Conservation (phyloP, 1,140 invertebrate genomes). For the Lepidurus couesii region DNA sequence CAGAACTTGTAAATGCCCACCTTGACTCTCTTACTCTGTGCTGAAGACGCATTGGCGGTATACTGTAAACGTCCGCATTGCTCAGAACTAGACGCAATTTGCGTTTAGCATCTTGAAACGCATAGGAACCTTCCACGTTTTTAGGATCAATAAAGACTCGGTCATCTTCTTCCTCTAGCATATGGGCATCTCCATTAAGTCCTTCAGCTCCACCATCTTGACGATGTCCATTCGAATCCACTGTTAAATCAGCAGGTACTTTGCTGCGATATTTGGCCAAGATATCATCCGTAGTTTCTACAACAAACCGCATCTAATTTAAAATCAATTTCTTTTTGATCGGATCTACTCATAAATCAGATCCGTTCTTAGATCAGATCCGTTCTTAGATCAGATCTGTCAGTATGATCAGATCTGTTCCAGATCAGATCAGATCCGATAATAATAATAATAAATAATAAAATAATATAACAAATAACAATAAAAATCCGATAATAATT, state of each 20-base stretch:
- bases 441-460: too few relatives aligned
- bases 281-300: conserved; percentile 84
- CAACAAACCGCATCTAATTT: conserved; percentile 36
- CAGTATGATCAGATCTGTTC: too few relatives aligned
- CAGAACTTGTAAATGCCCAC: background rate
- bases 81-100: conserved; percentile 88
- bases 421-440: too few relatives aligned
- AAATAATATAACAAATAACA: too few relatives aligned
- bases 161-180: conserved; percentile 51
- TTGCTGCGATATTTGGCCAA: conserved; percentile 89
- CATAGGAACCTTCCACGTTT: conserved; percentile 56
- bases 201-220: conserved; percentile 34
- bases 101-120: conserved; percentile 81
- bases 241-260: conserved; percentile 49
- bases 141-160: conserved; percentile 55
- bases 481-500: too few relatives aligned
- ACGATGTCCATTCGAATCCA: conserved; percentile 40
- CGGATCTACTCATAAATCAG: too few relatives aligned
- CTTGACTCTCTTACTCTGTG: background rate
- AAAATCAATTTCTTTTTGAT: too few relatives aligned
- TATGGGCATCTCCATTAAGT: conserved; percentile 50
- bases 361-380: too few relatives aligned
- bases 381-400: too few relatives aligned
- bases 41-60: background rate
- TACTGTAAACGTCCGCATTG: conserved; percentile 58